Base-by-base conservation (phyloP, 2,797 vertebrate genomes). In the Pagetopsis macropterus region DNA sequence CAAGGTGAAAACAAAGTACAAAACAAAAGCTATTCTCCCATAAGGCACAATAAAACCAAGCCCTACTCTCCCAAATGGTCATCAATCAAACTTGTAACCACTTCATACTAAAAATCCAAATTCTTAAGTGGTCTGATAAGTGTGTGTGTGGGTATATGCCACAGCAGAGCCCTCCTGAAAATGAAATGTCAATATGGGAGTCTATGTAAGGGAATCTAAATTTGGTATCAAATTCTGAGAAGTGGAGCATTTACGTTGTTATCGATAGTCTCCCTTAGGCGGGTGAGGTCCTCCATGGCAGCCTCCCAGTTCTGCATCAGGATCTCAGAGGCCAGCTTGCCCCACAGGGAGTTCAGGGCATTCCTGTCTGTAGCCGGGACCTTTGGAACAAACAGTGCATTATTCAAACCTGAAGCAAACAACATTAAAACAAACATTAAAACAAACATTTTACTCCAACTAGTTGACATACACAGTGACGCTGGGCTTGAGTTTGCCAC, bases 271-370 rank as follows among this genome's bases (percentile, higher is more conserved):
- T 99, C 98, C 90, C 98, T 97, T 69, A 99, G 94, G 64, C 97
- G 95, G 80, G 98, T 98, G 70, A 99, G 96, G 89, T 99, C 98
- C 93, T 99, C 98, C 98, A 99, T 99, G 73, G 98, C 97, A 72
- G 97, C 96, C 83, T 99, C 98, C 98, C 98, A 99, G 93, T 99
- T 99, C 93, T 99, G 98, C 98, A 99, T 99, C 88, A 99, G 93
- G 91, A 99, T 99, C 95, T 99, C 98, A 79, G 98, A 99, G 73
- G 98, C 98, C 89, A 99, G 92, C 87, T 99, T 99, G 61, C 98
- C 98, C 98, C 98, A 99, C 33, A 99, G 94, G 54, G 97, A 99
- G 89, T 96, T 99, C 87, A 99, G 91, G 81, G 97, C 98, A 83
- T 99, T 99, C 90, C 96, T 95, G 90, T 99, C 98, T 51, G 97